These are phyloP conservation scores for Selene dorsalis DNA, from an alignment of 2,797 vertebrate species.

Conservation along the genomic window DNA sequence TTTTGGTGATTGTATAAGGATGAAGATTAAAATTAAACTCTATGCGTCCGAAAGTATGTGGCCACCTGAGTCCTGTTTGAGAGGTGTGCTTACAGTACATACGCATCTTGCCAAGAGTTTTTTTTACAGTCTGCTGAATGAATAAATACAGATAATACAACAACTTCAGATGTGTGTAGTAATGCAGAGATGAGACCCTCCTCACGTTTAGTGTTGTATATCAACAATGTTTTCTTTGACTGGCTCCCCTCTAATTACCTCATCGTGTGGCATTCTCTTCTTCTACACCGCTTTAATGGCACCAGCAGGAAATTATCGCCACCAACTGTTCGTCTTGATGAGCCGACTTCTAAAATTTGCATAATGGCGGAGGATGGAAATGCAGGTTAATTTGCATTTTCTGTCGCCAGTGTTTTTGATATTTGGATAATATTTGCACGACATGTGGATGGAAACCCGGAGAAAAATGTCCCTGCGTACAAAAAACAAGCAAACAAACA, in stretches of 20 bases:
- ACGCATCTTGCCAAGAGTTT: no score
- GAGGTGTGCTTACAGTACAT: no score
- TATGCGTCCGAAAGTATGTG: no score
- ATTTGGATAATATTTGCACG: no score
- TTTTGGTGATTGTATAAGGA: no score
- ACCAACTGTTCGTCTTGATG: not conserved
- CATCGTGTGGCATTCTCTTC: not conserved
- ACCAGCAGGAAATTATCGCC: no score
- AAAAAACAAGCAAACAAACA: no score
- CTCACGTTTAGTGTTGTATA: not conserved
- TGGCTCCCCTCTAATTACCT: not conserved
- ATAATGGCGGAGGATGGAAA: not conserved
- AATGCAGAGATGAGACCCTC: not conserved
- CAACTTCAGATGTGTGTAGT: not conserved
- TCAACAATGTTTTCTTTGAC: not conserved
- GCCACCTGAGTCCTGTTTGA: no score
- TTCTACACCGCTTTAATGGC: not conserved
- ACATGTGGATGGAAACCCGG: not conserved
- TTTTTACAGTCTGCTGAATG: no score
- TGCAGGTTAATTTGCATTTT: not conserved
- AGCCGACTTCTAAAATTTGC: not conserved
- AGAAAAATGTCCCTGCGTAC: not conserved
- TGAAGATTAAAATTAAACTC: no score
- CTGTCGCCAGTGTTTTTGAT: no score
- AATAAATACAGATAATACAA: no score